Percentiles rank a stretch among this genome's conserved stretches.
Conservation (phyloP, 2,888 invertebrate species). For the Thymelicus acteon region DNA sequence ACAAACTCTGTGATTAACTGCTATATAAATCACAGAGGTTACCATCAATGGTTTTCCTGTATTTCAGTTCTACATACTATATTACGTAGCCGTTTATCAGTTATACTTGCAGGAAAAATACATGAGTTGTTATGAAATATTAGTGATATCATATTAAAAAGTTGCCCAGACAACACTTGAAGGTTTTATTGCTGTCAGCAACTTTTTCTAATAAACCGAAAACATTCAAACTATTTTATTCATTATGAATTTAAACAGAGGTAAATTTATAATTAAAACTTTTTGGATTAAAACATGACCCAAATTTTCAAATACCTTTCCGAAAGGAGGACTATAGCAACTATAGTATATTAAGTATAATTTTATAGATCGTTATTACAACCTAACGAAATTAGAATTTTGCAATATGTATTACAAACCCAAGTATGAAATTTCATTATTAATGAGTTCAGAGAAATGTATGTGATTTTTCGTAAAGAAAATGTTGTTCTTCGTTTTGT, state of each 20-base stretch:
- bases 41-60: slow-evolving; percentile 36
- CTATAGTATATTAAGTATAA: neutral
- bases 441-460: slow-evolving; percentile 27
- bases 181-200: neutral
- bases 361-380: slow-evolving; percentile 9
- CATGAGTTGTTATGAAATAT: neutral
- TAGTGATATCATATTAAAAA: neutral
- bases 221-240: too few species aligned
- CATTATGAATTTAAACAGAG: neutral
- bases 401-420: neutral
- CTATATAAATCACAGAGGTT: slow-evolving; percentile 71
- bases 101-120: slow-evolving; percentile 6
- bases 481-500: slow-evolving; percentile 46
- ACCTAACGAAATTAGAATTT: neutral
- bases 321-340: neutral
- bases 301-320: too few species aligned
- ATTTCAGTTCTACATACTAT: slow-evolving; percentile 31
- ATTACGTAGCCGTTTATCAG: slow-evolving; percentile 17
- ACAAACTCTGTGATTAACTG: slow-evolving; percentile 73
- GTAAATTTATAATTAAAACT: neutral
- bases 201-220: too few species aligned
- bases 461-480: slow-evolving; percentile 33
- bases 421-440: slow-evolving; percentile 22
- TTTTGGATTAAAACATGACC: too few species aligned
- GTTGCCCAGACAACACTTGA: neutral